A percentile compares a stretch with the other conserved stretches of the same genome.
Conservation (phyloP, 2,797 vertebrate species). For the Epinephelus malabaricus region DNA sequence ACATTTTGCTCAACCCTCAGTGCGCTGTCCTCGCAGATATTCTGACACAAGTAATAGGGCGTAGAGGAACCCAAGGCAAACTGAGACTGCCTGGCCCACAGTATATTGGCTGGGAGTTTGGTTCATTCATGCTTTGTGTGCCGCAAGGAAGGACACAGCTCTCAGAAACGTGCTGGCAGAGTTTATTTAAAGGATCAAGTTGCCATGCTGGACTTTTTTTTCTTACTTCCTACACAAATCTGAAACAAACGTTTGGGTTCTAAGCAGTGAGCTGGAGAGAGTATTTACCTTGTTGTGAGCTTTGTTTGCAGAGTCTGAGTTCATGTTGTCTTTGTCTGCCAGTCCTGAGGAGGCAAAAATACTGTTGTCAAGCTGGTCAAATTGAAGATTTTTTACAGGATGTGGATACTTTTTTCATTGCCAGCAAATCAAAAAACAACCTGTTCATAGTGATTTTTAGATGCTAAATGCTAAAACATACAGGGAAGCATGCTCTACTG, state of each 20-base stretch:
- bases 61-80: neutral
- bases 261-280: conserved; percentile 9
- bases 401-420: neutral
- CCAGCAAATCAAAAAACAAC: neutral
- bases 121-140: conserved; percentile 38
- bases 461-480: neutral
- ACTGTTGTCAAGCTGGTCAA: neutral
- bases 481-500: neutral
- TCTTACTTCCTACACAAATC: conserved; percentile 2
- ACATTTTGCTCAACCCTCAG: neutral
- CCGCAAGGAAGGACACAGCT: conserved; percentile 8
- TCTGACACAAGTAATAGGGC: neutral
- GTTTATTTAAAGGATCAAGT: conserved; percentile 21
- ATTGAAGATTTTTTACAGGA: neutral
- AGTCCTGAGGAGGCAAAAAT: conserved; percentile 87
- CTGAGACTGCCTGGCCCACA: neutral
- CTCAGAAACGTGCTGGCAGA: conserved; percentile 10
- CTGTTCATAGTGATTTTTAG: neutral
- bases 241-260: neutral
- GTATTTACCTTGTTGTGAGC: conserved; percentile 91
- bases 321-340: conserved; percentile 95
- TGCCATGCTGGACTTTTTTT: conserved; percentile 6
- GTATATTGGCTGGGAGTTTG: conserved; percentile 6
- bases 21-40: neutral
- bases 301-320: conserved; percentile 90